phyloP scores from a whole-genome alignment of 2,797 vertebrate genomes.

The Coluber constrictor region DNA sequence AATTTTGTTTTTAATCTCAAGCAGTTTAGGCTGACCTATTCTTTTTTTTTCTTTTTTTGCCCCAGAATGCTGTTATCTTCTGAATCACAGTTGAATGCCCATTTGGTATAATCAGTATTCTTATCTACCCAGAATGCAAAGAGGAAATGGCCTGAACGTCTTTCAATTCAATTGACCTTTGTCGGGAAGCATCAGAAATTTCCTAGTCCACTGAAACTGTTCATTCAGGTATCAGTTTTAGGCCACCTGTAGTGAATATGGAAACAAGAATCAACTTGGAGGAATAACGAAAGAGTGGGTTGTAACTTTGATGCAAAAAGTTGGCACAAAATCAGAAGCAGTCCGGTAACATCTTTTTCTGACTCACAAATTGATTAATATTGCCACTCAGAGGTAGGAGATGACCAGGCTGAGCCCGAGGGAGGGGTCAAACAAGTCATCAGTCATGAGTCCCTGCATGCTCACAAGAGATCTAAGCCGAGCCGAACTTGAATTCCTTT shows the following conservation, averaged over 20 bases:
- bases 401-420: background rate
- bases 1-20: constrained; percentile 30
- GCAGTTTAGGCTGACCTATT: background rate
- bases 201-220: background rate
- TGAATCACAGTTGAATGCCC: background rate
- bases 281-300: background rate
- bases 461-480: background rate
- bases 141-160: background rate
- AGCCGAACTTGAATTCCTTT: background rate
- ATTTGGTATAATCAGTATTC: background rate
- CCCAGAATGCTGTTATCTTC: background rate
- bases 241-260: background rate
- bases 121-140: background rate
- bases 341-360: background rate
- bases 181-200: background rate
- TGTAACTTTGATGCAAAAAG: background rate
- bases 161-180: background rate
- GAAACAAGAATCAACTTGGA: background rate
- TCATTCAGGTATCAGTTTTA: background rate
- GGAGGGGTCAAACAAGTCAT: background rate
- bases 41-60: background rate
- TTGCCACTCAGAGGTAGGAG: background rate
- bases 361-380: background rate
- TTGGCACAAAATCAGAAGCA: background rate
- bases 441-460: background rate